Conservation (phyloP, 2,113 vertebrate species). For the Ahaetulla prasina region DNA sequence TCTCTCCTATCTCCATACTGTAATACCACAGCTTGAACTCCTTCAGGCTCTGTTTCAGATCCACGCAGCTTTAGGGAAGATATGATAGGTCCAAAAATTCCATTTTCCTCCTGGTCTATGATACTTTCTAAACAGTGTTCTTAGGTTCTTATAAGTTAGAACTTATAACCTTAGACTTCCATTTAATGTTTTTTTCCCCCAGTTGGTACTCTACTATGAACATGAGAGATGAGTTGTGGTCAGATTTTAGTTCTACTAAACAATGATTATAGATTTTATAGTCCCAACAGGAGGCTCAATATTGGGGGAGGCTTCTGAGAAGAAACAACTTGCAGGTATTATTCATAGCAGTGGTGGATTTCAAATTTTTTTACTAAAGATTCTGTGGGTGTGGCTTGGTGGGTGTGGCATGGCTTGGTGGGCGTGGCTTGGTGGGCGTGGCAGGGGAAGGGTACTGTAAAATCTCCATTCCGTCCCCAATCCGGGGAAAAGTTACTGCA, state of each 20-base stretch:
- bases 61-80: not conserved
- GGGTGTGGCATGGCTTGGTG: no score
- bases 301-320: not conserved
- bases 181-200: not conserved
- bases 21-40: not conserved
- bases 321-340: not conserved
- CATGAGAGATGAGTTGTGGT: not conserved
- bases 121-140: not conserved
- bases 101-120: not conserved
- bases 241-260: not conserved
- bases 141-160: not conserved
- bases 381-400: no score
- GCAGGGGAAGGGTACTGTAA: no score
- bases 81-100: not conserved
- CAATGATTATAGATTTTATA: not conserved
- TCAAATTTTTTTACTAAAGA: no score
- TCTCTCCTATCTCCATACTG: not conserved
- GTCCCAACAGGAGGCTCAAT: not conserved
- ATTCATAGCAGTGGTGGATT: no score
- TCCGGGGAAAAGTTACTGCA: no score
- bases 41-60: not conserved
- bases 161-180: not conserved
- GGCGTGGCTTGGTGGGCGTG: no score
- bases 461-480: no score
- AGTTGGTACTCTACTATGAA: not conserved